phyloP scores from a whole-genome alignment of 1,140 invertebrate species.

The Rhopalosiphum padi region DNA sequence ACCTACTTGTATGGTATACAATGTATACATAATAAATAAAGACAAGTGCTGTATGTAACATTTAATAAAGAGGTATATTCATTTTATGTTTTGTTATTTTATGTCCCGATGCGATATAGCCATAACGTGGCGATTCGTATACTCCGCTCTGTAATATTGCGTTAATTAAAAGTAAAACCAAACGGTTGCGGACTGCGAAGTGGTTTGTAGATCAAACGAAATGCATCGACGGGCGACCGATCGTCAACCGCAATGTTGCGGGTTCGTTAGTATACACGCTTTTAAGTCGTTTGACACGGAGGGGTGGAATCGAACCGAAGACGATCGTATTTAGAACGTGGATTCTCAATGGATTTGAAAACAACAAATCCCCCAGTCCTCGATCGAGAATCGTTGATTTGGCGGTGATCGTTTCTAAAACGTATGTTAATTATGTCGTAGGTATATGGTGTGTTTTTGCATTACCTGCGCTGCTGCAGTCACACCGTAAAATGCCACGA shows the following conservation, averaged over 20 bases:
- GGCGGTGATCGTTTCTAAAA: too few relatives aligned
- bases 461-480: too few relatives aligned
- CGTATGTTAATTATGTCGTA: too few relatives aligned
- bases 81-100: neutral
- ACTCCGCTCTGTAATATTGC: too few relatives aligned
- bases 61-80: constrained; percentile 23
- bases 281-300: neutral
- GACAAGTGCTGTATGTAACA: neutral
- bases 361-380: too few relatives aligned
- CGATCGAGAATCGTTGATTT: too few relatives aligned
- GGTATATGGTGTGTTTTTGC: too few relatives aligned
- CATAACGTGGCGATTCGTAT: neutral
- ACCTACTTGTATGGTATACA: neutral
- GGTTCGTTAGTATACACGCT: neutral
- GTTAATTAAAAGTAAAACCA: neutral
- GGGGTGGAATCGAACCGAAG: neutral
- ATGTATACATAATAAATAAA: constrained; percentile 14
- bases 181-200: neutral
- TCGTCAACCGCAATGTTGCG: neutral
- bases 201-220: neutral
- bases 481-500: too few relatives aligned
- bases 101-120: neutral
- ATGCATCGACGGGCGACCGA: too few relatives aligned
- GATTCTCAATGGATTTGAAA: too few relatives aligned
- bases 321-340: too few relatives aligned